Evolutionary conservation across 2,113 vertebrate genomes (phyloP).

Genomic region (Cheilinus undulatus): DNA sequence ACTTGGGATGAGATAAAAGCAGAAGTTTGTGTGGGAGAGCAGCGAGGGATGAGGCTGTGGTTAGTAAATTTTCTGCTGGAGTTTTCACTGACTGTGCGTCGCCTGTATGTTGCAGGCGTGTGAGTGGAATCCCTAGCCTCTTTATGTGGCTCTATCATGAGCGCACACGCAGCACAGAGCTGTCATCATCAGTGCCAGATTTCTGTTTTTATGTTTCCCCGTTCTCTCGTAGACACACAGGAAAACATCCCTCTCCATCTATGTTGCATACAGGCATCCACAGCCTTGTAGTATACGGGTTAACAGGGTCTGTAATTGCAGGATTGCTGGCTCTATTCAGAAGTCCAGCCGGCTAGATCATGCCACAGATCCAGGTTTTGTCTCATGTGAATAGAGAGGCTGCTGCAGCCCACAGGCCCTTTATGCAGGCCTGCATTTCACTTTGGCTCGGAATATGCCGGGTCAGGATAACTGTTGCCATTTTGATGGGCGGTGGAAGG

Average conservation of each 20-base stretch:
- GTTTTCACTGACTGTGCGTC: conserved; percentile 42
- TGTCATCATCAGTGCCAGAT: conserved; percentile 36
- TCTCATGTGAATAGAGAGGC: conserved; percentile 80
- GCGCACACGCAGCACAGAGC: conserved; percentile 25
- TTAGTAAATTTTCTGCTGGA: conserved; percentile 44
- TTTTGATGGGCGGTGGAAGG: conserved; percentile 60
- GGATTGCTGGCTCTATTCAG: conserved; percentile 80
- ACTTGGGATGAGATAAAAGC: conserved; percentile 73
- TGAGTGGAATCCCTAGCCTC: conserved; percentile 24
- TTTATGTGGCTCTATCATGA: conserved; percentile 30
- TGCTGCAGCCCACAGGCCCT: conserved; percentile 68
- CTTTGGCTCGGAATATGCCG: conserved; percentile 76
- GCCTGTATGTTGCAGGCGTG: conserved; percentile 36
- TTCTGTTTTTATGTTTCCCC: conserved; percentile 12
- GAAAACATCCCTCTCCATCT: conserved; percentile 29
- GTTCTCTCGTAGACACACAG: neutral
- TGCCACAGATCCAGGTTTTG: conserved; percentile 83
- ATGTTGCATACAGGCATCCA: conserved; percentile 29
- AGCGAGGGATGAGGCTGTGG: conserved; percentile 57
- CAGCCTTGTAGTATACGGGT: conserved; percentile 55
- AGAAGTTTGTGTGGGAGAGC: conserved; percentile 67
- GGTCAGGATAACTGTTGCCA: conserved; percentile 82
- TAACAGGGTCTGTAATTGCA: conserved; percentile 67
- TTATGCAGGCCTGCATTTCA: conserved; percentile 72
- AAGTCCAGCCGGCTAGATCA: conserved; percentile 69